Evolutionary conservation across 2,888 invertebrate species (phyloP).

Genomic region (Marronus borbonicus): DNA sequence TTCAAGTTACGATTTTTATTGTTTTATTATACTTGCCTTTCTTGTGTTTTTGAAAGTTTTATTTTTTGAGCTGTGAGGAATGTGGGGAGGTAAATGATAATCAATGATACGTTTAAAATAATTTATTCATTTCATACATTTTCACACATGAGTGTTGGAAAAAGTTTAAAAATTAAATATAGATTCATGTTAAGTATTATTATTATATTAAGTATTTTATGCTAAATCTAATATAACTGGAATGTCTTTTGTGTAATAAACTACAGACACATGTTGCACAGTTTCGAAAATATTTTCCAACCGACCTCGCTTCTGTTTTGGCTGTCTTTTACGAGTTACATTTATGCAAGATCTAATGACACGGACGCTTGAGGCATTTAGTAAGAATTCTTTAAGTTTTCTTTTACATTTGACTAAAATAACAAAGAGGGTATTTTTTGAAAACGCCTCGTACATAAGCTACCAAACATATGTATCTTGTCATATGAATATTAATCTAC

Average conservation of each 20-base stretch:
- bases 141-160: slow-evolving; percentile 16
- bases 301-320: slow-evolving; percentile 48
- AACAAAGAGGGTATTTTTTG: slow-evolving; percentile 26
- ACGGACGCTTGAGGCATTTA: slow-evolving; percentile 57
- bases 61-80: too few species aligned
- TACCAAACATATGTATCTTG: slow-evolving; percentile 17
- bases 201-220: slow-evolving; percentile 52
- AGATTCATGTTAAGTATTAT: slow-evolving; percentile 3
- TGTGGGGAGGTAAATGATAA: neutral
- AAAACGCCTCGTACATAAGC: slow-evolving; percentile 53
- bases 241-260: slow-evolving; percentile 52
- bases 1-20: too few species aligned
- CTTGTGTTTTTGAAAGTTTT: too few species aligned
- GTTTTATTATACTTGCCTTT: too few species aligned
- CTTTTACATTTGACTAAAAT: neutral
- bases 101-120: slow-evolving; percentile 10
- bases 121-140: slow-evolving; percentile 24
- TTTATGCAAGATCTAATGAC: slow-evolving; percentile 48
- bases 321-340: slow-evolving; percentile 45
- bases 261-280: slow-evolving; percentile 53
- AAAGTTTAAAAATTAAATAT: slow-evolving; percentile 32
- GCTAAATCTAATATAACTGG: slow-evolving; percentile 54
- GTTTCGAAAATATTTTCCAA: slow-evolving; percentile 55
- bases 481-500: slow-evolving; percentile 19
- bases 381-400: slow-evolving; percentile 54